Evolutionary conservation across 2,113 vertebrate genomes (phyloP), one percentile per base, ranked within the genome.

Genomic region (Podiceps cristatus): DNA sequence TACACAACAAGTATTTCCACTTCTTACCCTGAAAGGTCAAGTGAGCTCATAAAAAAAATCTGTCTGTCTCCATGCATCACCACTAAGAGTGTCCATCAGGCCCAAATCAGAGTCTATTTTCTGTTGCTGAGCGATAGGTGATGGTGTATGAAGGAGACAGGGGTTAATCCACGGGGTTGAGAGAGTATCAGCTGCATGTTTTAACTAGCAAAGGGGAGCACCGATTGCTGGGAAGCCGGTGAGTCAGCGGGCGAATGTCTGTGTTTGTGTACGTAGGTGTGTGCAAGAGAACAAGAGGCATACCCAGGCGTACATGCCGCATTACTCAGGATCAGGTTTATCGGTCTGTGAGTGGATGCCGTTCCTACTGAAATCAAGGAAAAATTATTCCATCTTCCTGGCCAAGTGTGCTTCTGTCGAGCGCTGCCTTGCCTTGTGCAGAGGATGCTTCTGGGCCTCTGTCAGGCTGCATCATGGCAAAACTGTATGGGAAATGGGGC

Each of bases 1-100:
- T 90, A 90, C 88, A 95, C 90, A 95, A 94, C 95, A 93, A 96
- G 95, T 94, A 93, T 96, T 97, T 96, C 93, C 91, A 90, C 84
- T 96, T 96, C 94, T 96, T 96, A 87, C 89, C 97, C 96, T 64
- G 94, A 67, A 96, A 97, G 95, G 93, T 97, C 97, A 97, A 97
- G 94, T 28, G 90, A 97, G 90, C 94, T 96, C 71, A 76, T 82
- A 94, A 75, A 95, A 92, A 86, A 94, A 91, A 49, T 85, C 95
- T 66, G 53, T 94, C 81, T 97, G 95, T 94, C 96, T 97, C 55
- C 86, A 58, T 16, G 13, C 80, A 96, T 97, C 97, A 93, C 12
- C 80, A 90, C 94, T 72, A 63, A 49, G 88, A 93, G 59, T 47
- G 76, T 94, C 95, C 96, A 96, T 92, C 94, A 94, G 95, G 93